Conservation (phyloP, 2,888 invertebrate species). For the Graphium colonna region DNA sequence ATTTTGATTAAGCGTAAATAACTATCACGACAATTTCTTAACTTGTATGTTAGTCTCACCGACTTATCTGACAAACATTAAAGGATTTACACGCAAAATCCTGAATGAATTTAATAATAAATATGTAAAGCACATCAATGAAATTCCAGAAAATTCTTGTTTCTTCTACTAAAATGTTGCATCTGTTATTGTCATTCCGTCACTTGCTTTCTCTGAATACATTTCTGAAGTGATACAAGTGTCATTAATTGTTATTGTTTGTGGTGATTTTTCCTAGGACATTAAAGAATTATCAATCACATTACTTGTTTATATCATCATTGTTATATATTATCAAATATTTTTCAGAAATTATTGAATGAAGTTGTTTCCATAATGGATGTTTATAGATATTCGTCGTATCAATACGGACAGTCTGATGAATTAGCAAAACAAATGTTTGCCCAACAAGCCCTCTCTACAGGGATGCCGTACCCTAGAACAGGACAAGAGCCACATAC, state of each 20-base stretch:
- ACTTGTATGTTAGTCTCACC: too few species aligned
- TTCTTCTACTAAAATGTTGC: background rate
- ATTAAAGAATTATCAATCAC: background rate
- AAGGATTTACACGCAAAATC: too few species aligned
- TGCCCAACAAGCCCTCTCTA: constrained; percentile 57
- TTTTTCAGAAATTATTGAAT: background rate
- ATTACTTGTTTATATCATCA: too few species aligned
- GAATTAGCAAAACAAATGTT: constrained; percentile 65
- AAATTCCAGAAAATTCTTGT: constrained; percentile 18
- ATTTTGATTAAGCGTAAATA: too few species aligned
- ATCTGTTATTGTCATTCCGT: too few species aligned
- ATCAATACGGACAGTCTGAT: constrained; percentile 58
- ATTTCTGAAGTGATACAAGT: constrained; percentile 9
- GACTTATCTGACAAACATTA: too few species aligned
- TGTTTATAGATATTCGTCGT: constrained; percentile 58
- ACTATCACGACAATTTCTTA: too few species aligned
- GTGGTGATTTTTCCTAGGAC: constrained; percentile 3
- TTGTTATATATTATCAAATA: too few species aligned
- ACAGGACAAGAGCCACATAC: constrained; percentile 46
- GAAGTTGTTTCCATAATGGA: constrained; percentile 47
- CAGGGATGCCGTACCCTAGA: constrained; percentile 43
- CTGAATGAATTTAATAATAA: too few species aligned
- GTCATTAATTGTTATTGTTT: constrained; percentile 26
- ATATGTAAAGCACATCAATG: background rate
- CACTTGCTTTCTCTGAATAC: too few species aligned